A percentile compares a stretch with the other conserved stretches of the same genome.
Evolutionary conservation across 2,797 vertebrate species (phyloP).

Genomic region (Chelon labrosus): DNA sequence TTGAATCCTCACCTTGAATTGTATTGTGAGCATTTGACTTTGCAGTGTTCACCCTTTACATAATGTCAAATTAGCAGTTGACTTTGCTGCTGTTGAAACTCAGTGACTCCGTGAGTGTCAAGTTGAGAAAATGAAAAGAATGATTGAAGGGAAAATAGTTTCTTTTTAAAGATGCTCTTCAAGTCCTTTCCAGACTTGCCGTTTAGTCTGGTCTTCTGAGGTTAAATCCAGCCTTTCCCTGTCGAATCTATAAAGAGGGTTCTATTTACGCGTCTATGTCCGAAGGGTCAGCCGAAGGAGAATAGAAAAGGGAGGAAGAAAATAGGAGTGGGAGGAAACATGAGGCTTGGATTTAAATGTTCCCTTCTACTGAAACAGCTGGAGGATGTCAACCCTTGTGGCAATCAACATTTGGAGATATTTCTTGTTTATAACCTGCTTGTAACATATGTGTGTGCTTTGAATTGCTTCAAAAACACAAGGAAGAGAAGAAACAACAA

Average conservation of each 20-base stretch:
- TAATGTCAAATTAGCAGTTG: neutral
- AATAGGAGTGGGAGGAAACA: constrained; percentile 45
- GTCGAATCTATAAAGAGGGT: constrained; percentile 57
- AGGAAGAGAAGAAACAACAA: neutral
- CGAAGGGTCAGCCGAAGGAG: constrained; percentile 41
- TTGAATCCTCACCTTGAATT: neutral
- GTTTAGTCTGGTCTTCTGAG: constrained; percentile 37
- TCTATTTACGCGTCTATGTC: constrained; percentile 56
- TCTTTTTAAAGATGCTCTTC: constrained; percentile 35
- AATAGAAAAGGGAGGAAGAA: constrained; percentile 27
- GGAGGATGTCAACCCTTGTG: constrained; percentile 29
- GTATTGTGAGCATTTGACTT: constrained; percentile 1
- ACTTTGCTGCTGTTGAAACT: neutral
- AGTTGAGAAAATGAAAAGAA: constrained; percentile 21
- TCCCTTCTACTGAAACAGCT: constrained; percentile 42
- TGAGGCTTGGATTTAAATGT: constrained; percentile 39
- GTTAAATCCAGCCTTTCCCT: constrained; percentile 40
- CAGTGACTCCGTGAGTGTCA: neutral
- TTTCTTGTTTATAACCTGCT: constrained; percentile 25
- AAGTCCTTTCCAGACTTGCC: constrained; percentile 13
- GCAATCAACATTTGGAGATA: constrained; percentile 31
- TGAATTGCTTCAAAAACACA: too few relatives aligned
- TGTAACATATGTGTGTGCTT: neutral
- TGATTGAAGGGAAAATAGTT: constrained; percentile 2
- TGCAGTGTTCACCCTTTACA: neutral